Base-by-base conservation (phyloP, 1,140 invertebrate genomes). In the Monomorium pharaonis region DNA sequence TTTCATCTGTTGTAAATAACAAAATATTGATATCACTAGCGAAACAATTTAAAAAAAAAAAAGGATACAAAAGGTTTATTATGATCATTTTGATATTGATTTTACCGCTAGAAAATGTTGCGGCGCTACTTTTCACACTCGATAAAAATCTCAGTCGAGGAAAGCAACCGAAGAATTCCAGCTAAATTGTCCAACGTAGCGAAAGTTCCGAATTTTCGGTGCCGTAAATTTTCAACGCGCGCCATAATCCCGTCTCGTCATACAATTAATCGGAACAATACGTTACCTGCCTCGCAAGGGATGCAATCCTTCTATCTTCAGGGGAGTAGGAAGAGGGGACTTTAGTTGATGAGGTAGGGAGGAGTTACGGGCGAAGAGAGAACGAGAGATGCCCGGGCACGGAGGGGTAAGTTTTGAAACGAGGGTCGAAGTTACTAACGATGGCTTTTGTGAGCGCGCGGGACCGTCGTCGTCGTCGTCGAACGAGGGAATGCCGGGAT, bases 181-280 rank as follows among this genome's bases (percentile, higher is more conserved):
- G 62, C 80, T 84, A 89, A n/a, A 90, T 87, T 33, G 63, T 88
- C 76, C 18, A 27, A 30, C 62, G 44, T 21, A 27, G 70, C 69
- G 63, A 86, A 81, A 86, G 80, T 89, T 90, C 63, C 65, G 80
- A 90, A 89, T 91, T 92, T 90, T 90, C 84, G 84, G 9, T 62
- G 81, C 47, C 83, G 75, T 88, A 83, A 91, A 92, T 92, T 91
- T 60, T 85, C 84, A 84, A 91, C n/a, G 60, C 84, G 81, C 88
- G 67, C 63, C 72, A 65, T 91, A 91, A 88, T 86, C 85, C 42
- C 47, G 65, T 51, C 51, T 63, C 78, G 85, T 90, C 85, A 65
- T 80, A 72, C 75, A 90, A 92, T 92, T 92, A 91, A 91, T 92
- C 88, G 78, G 86, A 90, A 91, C 91, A 88, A 90, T 92, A 88